Conservation (phyloP, 2,888 invertebrate species). For the Rotaria magnacalcarata region DNA sequence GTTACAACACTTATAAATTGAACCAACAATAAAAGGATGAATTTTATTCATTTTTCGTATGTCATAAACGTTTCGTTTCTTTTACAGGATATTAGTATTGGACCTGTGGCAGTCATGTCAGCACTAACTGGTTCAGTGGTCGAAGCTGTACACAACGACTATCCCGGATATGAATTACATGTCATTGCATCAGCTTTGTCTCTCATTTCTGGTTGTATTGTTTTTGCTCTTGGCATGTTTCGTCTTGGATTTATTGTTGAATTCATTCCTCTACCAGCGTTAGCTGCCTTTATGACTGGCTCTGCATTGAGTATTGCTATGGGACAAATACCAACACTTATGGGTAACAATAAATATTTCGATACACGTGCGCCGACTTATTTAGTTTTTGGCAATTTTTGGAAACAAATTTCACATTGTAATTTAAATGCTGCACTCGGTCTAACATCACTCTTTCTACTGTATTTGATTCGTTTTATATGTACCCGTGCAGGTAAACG, state of each 20-base stretch:
- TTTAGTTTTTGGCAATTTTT: background rate
- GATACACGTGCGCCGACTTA: background rate
- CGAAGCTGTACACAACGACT: conserved; percentile 40
- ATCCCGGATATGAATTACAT: conserved; percentile 54
- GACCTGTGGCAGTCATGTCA: no score
- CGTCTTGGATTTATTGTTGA: conserved; percentile 56
- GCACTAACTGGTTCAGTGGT: conserved; percentile 65
- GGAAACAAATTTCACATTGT: background rate
- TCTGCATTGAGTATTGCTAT: conserved; percentile 57
- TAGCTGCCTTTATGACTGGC: conserved; percentile 59
- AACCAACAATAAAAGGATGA: no score
- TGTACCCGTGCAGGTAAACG: background rate
- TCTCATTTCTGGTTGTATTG: background rate
- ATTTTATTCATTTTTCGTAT: no score
- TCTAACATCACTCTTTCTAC: background rate
- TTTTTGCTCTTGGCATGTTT: conserved; percentile 8
- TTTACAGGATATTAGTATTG: no score
- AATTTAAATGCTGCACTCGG: background rate
- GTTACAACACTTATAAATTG: no score
- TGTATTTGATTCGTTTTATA: background rate
- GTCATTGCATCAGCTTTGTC: conserved; percentile 49
- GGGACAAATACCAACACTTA: conserved; percentile 51
- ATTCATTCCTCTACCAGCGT: conserved; percentile 58
- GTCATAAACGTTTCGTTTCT: no score
- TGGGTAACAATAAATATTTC: background rate